Evolutionary conservation across 2,113 vertebrate genomes (phyloP).

Genomic region (Sylvia atricapilla): DNA sequence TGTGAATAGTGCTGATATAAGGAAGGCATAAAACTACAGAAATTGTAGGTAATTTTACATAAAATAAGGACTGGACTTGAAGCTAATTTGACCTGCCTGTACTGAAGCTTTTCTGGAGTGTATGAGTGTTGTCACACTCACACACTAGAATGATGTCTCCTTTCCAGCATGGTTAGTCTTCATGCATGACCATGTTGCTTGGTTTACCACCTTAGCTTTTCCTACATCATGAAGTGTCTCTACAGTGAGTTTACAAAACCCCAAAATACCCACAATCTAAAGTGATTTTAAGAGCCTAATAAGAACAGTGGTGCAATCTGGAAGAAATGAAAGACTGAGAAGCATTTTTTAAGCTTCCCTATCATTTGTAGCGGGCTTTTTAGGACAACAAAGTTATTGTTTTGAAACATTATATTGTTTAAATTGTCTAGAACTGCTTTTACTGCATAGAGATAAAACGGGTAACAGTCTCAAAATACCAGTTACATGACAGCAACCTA

Average conservation of each 20-base stretch:
- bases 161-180: not conserved
- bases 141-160: not conserved
- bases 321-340: not conserved
- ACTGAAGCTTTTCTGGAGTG: not conserved
- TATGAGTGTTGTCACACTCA: not conserved
- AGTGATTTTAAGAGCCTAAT: not conserved
- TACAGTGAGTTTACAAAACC: not conserved
- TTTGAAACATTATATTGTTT: not conserved
- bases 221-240: not conserved
- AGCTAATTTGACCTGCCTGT: not conserved
- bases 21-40: not conserved
- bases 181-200: not conserved
- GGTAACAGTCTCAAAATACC: not conserved
- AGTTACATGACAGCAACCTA: not conserved
- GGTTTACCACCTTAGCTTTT: not conserved
- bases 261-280: not conserved
- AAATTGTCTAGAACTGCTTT: not conserved
- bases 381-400: not conserved
- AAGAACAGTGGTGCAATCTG: not conserved
- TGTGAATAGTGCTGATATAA: not conserved
- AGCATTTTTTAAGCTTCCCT: accelerated
- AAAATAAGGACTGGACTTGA: not conserved
- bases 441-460: not conserved
- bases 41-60: not conserved
- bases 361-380: not conserved